phyloP scores from a whole-genome alignment of 2,113 vertebrate genomes.

The Pseudolaguvia tuberculata region DNA sequence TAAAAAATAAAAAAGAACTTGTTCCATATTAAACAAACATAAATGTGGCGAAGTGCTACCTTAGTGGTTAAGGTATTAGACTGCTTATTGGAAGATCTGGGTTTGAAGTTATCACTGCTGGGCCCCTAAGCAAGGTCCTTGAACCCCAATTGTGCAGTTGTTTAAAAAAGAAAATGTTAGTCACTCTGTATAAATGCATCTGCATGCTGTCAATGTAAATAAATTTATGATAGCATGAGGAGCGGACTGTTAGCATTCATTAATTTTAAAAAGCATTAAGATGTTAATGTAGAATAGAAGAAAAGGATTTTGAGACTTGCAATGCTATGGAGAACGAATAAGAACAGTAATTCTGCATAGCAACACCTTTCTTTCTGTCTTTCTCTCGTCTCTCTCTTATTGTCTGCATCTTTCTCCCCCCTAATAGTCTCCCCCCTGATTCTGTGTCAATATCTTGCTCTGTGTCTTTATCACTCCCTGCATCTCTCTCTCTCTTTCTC shows the following conservation, averaged over 20 bases:
- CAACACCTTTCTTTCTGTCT: no score
- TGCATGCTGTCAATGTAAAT: not conserved
- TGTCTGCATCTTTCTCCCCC: no score
- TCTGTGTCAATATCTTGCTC: not conserved
- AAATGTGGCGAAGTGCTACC: no score
- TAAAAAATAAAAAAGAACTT: not conserved
- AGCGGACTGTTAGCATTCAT: not conserved
- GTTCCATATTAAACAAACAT: not conserved
- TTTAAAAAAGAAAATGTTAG: no score
- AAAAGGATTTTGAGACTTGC: not conserved
- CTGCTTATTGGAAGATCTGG: no score
- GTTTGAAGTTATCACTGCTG: no score
- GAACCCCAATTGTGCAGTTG: no score
- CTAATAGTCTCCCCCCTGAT: not conserved
- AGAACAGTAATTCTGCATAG: not conserved
- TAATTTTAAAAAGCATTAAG: not conserved
- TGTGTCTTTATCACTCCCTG: not conserved
- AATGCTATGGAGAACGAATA: not conserved
- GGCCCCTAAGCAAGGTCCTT: no score
- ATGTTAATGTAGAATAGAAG: not conserved
- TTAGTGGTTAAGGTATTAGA: no score
- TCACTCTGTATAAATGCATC: no score
- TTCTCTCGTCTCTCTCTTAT: no score
- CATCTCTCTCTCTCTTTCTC: conserved; percentile 2
- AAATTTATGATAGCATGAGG: not conserved